phyloP scores from a whole-genome alignment of 2,888 invertebrate species.

The Acrobeloides nanus region DNA sequence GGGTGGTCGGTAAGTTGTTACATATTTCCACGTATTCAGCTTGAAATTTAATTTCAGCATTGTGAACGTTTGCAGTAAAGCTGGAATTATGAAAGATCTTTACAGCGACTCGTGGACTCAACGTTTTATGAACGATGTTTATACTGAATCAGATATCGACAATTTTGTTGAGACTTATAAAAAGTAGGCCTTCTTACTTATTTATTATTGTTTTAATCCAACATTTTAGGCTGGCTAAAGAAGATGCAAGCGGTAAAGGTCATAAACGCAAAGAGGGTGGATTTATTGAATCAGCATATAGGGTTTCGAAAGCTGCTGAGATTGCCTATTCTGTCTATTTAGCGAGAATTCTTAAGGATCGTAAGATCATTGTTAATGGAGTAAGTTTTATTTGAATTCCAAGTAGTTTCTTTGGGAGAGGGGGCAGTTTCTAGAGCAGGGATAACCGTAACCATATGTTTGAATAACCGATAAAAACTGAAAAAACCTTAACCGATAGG shows the following conservation, averaged over 20 bases:
- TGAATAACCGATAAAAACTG: not conserved
- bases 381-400: too few relatives aligned
- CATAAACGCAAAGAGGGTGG: slow-evolving; percentile 53
- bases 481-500: too few relatives aligned
- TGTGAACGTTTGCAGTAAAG: slow-evolving; percentile 61
- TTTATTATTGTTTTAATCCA: too few relatives aligned
- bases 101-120: slow-evolving; percentile 19
- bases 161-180: slow-evolving; percentile 66
- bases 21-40: not conserved
- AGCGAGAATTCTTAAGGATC: slow-evolving; percentile 8
- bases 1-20: slow-evolving; percentile 61
- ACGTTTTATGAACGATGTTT: slow-evolving; percentile 1
- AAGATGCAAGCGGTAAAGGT: slow-evolving; percentile 4
- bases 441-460: not conserved
- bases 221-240: too few relatives aligned
- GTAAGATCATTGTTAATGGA: slow-evolving; percentile 18
- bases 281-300: slow-evolving; percentile 66
- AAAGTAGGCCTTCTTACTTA: too few relatives aligned
- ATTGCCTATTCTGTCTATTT: slow-evolving; percentile 59
- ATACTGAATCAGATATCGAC: slow-evolving; percentile 62
- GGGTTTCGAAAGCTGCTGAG: slow-evolving; percentile 69
- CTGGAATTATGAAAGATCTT: slow-evolving; percentile 59
- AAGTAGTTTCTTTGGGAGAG: too few relatives aligned
- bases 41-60: slow-evolving; percentile 57
- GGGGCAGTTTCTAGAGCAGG: not conserved